Evolutionary conservation across 2,113 vertebrate species (phyloP), one percentile per base, ranked within the genome.

Genomic region (Paedocypris sp.): DNA sequence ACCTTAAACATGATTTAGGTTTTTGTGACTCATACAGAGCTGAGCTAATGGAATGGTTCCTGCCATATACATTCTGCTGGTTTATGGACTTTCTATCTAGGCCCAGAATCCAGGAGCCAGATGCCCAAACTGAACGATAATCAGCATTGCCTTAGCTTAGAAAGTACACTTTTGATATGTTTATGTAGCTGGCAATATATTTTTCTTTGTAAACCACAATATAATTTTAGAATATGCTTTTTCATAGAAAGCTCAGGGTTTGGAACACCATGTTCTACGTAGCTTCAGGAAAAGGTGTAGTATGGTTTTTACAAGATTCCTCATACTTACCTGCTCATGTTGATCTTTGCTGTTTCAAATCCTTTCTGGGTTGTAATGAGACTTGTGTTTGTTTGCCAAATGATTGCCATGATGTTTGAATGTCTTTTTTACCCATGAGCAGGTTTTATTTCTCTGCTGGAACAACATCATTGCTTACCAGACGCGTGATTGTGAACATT

Each of bases 41-140:
- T 75, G 65, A 77, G 75, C 41, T 59, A 63, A 63, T 54, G 41
- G 48, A 77, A 73, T 43, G 47, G 31, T 41, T 57, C 9, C 45
- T 56, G 28, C 35, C 41, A 64, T 48, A n/a, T n/a, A n/a, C n/a
- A n/a, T n/a, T n/a, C n/a, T n/a, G n/a, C n/a, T n/a, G n/a, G n/a
- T n/a, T n/a, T n/a, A 39, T 36, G 67, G 58, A 45, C 26, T 38
- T 50, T 60, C 36, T 61, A 52, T 15, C 12, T 33, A 32, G 25
- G 18, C 51, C 18, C 47, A 52, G 26, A 31, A 31, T 29, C 53
- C 26, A 53, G 19, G 25, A 43, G 38, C 61, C 48, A 54, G 35
- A 48, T 6, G 6, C 26, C 52, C 23, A 25, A 32, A n/a, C n/a
- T n/a, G n/a, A n/a, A n/a, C n/a, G n/a, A n/a, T n/a, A n/a, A n/a